Percentiles rank a stretch among this genome's conserved stretches.
Conservation (phyloP, 2,797 vertebrate genomes). For the Sphaeramia orbicularis region DNA sequence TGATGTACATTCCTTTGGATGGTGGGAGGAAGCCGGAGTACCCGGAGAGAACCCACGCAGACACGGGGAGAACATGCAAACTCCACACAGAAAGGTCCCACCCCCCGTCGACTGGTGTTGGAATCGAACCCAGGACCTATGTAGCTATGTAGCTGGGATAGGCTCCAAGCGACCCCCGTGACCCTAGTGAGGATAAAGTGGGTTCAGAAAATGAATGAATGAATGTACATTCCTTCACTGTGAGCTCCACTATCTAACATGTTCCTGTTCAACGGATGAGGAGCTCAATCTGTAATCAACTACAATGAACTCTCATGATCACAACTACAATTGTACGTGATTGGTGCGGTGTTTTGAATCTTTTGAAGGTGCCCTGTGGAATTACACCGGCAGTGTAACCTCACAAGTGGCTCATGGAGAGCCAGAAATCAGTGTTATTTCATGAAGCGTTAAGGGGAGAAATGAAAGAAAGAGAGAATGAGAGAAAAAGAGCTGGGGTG, state of each 20-base stretch:
- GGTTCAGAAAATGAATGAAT: too few species aligned
- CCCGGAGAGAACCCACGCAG: too few species aligned
- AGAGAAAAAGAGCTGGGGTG: constrained; percentile 41
- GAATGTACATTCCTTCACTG: not conserved
- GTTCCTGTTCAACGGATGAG: constrained; percentile 11
- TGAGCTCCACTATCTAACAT: not conserved
- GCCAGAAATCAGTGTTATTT: constrained; percentile 64
- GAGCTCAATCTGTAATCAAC: constrained; percentile 38
- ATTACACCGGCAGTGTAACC: constrained; percentile 26
- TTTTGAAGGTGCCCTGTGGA: constrained; percentile 31
- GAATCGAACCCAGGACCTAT: too few species aligned
- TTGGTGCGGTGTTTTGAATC: constrained; percentile 49
- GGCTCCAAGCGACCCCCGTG: too few species aligned
- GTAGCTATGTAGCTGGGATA: too few species aligned
- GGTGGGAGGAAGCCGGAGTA: too few species aligned
- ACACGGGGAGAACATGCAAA: too few species aligned
- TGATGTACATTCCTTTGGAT: too few species aligned
- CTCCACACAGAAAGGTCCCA: too few species aligned
- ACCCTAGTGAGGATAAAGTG: too few species aligned
- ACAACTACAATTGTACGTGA: constrained; percentile 57
- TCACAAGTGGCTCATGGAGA: constrained; percentile 51
- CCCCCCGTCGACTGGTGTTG: too few species aligned
- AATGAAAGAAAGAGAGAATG: constrained; percentile 29
- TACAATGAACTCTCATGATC: constrained; percentile 10
- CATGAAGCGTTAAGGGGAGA: constrained; percentile 38